Percentiles rank a stretch among this genome's conserved stretches.
Evolutionary conservation across 2,797 vertebrate genomes (phyloP).

Genomic region (Anguilla obscura): DNA sequence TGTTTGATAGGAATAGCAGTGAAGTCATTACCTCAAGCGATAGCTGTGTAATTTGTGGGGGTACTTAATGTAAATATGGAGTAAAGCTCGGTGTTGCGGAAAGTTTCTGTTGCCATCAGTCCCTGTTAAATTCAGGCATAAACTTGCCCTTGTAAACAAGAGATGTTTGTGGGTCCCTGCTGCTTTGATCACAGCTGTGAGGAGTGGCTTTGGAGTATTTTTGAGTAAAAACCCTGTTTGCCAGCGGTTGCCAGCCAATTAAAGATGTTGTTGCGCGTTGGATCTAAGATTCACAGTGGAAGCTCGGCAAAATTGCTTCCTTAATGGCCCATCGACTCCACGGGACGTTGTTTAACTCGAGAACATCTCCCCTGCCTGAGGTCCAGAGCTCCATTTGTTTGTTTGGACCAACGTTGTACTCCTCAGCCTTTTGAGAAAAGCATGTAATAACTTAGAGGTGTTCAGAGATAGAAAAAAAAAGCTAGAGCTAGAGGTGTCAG

Average conservation of each 20-base stretch:
- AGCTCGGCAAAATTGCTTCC: not conserved
- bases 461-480: not conserved
- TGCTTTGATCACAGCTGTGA: not conserved
- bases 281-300: slow-evolving; percentile 24
- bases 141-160: not conserved
- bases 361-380: not conserved
- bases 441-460: not conserved
- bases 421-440: not conserved
- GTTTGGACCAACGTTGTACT: not conserved
- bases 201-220: not conserved
- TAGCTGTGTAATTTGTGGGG: not conserved
- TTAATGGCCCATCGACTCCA: slow-evolving; percentile 19
- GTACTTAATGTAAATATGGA: not conserved
- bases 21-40: not conserved
- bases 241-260: slow-evolving; percentile 26
- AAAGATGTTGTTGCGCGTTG: slow-evolving; percentile 16
- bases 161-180: not conserved
- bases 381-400: not conserved
- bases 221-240: slow-evolving; percentile 9
- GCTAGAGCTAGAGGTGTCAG: too few relatives aligned
- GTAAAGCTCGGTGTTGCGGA: not conserved
- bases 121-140: not conserved
- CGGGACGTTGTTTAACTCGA: not conserved
- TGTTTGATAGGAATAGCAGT: not conserved
- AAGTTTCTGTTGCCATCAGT: not conserved